Conservation (phyloP, 2,888 invertebrate species). For the Aphrophora alni region DNA sequence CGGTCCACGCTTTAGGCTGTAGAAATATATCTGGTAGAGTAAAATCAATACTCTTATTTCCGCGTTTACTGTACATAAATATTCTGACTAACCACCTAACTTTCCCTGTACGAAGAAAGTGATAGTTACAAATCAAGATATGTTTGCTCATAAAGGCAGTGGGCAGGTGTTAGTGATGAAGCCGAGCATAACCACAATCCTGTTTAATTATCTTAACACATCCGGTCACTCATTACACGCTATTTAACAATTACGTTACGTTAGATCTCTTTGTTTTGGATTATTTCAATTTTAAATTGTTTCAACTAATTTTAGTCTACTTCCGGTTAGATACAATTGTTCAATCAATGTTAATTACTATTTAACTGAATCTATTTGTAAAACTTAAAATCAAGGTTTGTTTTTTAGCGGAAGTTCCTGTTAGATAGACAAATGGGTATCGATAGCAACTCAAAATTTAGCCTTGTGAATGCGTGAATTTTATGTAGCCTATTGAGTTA, state of each 20-base stretch:
- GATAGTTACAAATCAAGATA: background rate
- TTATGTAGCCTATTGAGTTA: too few species aligned
- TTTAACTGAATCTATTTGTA: background rate
- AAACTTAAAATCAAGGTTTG: background rate
- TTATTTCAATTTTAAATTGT: constrained; percentile 19
- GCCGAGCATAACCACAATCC: background rate
- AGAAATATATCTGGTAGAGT: too few species aligned
- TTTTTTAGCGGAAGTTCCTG: background rate
- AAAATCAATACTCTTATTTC: too few species aligned
- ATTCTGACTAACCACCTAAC: too few species aligned
- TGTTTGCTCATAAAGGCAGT: background rate
- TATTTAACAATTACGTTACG: constrained; percentile 29
- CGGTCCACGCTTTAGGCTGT: too few species aligned
- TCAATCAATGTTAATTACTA: background rate
- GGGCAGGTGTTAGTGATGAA: background rate
- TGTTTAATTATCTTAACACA: constrained; percentile 30
- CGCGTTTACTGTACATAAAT: too few species aligned
- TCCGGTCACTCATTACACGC: constrained; percentile 35
- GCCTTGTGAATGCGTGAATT: too few species aligned
- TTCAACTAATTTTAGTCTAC: background rate
- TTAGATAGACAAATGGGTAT: too few species aligned
- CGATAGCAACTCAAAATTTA: background rate
- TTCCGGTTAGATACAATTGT: background rate
- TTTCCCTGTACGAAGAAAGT: too few species aligned
- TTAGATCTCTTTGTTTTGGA: constrained; percentile 29